phyloP scores from a whole-genome alignment of 2,113 vertebrate species.

The Lepus timidus region DNA sequence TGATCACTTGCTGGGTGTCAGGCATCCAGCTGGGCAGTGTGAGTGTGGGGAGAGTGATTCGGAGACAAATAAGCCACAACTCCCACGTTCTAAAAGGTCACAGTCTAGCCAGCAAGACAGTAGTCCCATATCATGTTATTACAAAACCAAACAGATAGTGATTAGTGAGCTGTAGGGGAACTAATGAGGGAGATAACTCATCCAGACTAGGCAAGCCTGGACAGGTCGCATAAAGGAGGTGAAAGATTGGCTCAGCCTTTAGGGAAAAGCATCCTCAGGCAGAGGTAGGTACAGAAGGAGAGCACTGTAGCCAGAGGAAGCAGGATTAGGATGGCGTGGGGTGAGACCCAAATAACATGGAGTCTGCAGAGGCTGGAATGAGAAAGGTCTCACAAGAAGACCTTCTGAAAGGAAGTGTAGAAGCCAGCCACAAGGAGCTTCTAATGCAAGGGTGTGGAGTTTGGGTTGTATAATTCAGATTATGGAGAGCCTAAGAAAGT shows the following conservation, averaged over 20 bases:
- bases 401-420: neutral
- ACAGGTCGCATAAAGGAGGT: neutral
- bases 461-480: neutral
- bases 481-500: neutral
- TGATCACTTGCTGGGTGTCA: conserved; percentile 52
- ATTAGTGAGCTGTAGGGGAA: neutral
- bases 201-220: neutral
- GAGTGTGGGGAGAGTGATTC: neutral
- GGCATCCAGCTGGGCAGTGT: neutral
- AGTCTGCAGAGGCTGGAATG: neutral
- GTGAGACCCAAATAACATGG: neutral
- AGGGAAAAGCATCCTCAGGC: neutral
- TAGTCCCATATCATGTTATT: neutral
- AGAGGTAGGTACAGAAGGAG: neutral
- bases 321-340: neutral
- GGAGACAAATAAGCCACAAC: neutral
- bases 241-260: neutral
- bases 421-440: neutral
- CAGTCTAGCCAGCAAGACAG: neutral
- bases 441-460: neutral
- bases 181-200: neutral
- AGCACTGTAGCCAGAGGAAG: neutral
- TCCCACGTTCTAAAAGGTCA: neutral
- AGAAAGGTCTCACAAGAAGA: neutral
- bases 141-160: neutral